Conservation (phyloP, 2,888 invertebrate species). For the Lumbricus terrestris region DNA sequence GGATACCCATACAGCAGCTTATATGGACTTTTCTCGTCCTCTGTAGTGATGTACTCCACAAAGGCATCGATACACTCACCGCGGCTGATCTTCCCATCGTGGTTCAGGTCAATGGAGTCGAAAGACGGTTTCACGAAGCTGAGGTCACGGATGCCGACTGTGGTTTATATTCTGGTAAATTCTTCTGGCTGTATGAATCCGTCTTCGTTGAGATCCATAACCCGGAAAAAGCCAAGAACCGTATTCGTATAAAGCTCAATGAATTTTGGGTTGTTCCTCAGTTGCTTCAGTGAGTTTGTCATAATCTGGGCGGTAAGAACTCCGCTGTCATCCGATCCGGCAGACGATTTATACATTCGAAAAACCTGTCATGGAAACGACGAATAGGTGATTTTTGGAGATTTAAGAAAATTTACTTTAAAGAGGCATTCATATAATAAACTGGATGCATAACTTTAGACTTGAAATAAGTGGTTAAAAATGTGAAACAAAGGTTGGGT, state of each 20-base stretch:
- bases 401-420: too few species aligned
- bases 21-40: background rate
- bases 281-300: too few species aligned
- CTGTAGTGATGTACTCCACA: background rate
- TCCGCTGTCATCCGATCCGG: too few species aligned
- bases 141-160: background rate
- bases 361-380: too few species aligned
- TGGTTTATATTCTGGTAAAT: background rate
- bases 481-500: too few species aligned
- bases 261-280: too few species aligned
- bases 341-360: too few species aligned
- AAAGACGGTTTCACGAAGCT: background rate
- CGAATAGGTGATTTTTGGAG: too few species aligned
- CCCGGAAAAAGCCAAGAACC: too few species aligned
- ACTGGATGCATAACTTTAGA: background rate
- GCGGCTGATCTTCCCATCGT: background rate
- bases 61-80: background rate
- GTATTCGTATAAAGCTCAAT: too few species aligned
- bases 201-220: background rate
- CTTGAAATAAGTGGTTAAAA: too few species aligned
- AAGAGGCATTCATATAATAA: background rate
- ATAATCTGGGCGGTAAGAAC: too few species aligned
- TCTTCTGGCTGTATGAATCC: background rate
- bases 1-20: background rate
- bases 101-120: background rate